phyloP scores from a whole-genome alignment of 2,888 invertebrate genomes.

The Drosophila nigritarsus region DNA sequence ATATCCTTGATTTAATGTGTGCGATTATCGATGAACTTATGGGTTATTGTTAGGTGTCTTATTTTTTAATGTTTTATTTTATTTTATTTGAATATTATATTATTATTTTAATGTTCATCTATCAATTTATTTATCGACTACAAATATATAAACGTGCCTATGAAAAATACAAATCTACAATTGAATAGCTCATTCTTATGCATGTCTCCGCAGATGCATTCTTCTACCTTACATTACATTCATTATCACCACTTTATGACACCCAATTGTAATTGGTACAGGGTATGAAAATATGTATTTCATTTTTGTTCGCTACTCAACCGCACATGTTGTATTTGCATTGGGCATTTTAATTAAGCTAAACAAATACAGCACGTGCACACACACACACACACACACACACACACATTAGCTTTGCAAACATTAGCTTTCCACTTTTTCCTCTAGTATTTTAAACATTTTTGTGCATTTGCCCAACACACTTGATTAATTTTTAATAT shows the following conservation, averaged over 20 bases:
- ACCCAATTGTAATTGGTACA: neutral
- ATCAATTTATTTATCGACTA: neutral
- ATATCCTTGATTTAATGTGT: neutral
- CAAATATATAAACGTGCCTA: neutral
- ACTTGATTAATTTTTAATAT: constrained; percentile 72
- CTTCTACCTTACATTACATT: neutral
- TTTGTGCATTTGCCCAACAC: constrained; percentile 40
- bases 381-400: constrained; percentile 21
- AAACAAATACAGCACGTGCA: constrained; percentile 46
- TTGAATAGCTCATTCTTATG: neutral
- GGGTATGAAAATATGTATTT: constrained; percentile 9
- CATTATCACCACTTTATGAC: neutral
- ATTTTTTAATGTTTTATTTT: no score
- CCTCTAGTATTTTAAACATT: constrained; percentile 26
- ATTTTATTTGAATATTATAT: neutral
- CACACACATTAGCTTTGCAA: constrained; percentile 3
- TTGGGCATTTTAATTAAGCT: constrained; percentile 69
- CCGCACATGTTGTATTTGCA: constrained; percentile 49
- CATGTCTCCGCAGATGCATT: neutral
- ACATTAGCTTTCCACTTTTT: neutral
- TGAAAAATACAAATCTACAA: neutral
- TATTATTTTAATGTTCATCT: neutral
- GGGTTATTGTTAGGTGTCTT: neutral
- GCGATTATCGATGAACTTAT: neutral
- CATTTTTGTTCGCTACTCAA: constrained; percentile 29